These are phyloP conservation scores for Agapornis canus DNA, from an alignment of 2,797 vertebrate genomes.

Conservation along the genomic window DNA sequence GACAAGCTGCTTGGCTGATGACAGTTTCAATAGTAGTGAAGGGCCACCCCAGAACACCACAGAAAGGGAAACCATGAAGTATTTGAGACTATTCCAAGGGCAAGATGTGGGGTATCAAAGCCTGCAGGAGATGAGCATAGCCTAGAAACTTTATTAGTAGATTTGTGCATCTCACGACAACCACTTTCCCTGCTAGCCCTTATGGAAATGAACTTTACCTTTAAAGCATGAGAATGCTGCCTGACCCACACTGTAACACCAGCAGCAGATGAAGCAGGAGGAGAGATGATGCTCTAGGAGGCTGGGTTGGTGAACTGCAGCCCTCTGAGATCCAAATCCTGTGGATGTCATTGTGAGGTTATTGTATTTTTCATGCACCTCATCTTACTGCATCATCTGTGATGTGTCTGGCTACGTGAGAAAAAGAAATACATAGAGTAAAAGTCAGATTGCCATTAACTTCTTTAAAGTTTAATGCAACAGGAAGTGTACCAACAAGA, in stretches of 20 bases:
- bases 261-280: not conserved
- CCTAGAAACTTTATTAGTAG: not conserved
- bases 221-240: not conserved
- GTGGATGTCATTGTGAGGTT: not conserved
- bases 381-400: not conserved
- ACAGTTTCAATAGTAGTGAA: not conserved
- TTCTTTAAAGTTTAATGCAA: slow-evolving; percentile 23
- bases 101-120: not conserved
- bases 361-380: not conserved
- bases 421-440: not conserved
- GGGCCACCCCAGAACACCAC: not conserved
- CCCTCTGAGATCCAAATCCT: not conserved
- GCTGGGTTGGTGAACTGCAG: not conserved
- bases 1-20: not conserved
- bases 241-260: not conserved
- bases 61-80: not conserved
- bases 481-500: slow-evolving; percentile 11
- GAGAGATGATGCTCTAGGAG: not conserved
- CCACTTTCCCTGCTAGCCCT: not conserved
- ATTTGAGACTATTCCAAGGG: not conserved
- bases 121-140: not conserved
- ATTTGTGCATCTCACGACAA: not conserved
- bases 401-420: not conserved
- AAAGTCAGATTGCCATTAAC: not conserved
- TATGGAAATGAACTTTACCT: not conserved